Conservation (phyloP, 1,140 invertebrate species). For the Oreohelix idahoensis region DNA sequence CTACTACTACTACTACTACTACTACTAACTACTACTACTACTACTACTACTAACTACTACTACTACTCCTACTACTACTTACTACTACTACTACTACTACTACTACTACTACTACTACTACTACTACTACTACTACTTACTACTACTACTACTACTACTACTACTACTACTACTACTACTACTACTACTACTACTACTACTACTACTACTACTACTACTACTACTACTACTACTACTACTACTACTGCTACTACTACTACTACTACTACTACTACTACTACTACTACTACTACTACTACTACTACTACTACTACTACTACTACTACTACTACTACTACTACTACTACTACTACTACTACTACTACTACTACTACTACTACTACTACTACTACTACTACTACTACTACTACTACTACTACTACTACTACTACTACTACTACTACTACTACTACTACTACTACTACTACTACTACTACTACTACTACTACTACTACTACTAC, state of each 20-base stretch:
- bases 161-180: conserved; percentile 1
- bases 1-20: neutral
- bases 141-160: no score
- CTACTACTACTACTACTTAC: conserved; percentile 6
- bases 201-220: conserved; percentile 1
- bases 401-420: conserved; percentile 23
- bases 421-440: conserved; percentile 9
- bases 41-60: no score
- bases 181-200: conserved; percentile 6
- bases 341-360: conserved; percentile 7
- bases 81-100: neutral
- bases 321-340: conserved; percentile 13
- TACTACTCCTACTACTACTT: no score
- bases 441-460: no score
- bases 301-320: neutral
- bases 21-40: no score
- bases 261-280: conserved; percentile 5
- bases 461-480: no score
- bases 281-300: conserved; percentile 20
- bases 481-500: no score
- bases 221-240: conserved; percentile 4
- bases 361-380: conserved; percentile 16
- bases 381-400: conserved; percentile 23
- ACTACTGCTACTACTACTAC: conserved; percentile 2
- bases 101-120: neutral